Conservation (phyloP, 2,888 invertebrate genomes). For the Rhaphigaster nebulosa region DNA sequence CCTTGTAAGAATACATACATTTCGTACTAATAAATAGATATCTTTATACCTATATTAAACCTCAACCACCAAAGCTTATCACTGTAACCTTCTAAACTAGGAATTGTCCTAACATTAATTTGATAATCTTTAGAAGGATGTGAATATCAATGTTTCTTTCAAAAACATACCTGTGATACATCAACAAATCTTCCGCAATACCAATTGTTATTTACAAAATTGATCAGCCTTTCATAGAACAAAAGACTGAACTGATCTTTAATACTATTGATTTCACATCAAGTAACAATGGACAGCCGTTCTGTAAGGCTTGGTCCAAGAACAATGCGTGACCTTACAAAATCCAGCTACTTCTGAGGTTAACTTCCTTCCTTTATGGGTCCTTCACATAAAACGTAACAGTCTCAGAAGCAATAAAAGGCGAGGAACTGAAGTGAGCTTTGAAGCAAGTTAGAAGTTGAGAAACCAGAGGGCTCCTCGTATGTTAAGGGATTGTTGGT, state of each 20-base stretch:
- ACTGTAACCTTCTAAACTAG: too few species aligned
- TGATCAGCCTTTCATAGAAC: neutral
- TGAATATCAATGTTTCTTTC: too few species aligned
- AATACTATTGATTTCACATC: constrained; percentile 36
- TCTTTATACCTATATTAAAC: too few species aligned
- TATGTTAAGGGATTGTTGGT: neutral
- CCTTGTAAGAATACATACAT: too few species aligned
- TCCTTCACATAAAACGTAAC: constrained; percentile 6
- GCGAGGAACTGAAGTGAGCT: constrained; percentile 10
- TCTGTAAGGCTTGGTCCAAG: neutral
- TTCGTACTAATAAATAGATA: too few species aligned
- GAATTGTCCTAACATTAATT: too few species aligned
- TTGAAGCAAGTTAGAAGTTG: constrained; percentile 27
- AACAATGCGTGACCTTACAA: constrained; percentile 41
- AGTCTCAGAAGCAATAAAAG: constrained; percentile 41
- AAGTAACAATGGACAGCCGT: constrained; percentile 7
- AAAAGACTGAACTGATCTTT: neutral
- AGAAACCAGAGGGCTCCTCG: neutral
- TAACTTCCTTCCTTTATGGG: constrained; percentile 27
- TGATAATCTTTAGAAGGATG: too few species aligned
- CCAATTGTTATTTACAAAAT: neutral
- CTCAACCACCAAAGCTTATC: too few species aligned
- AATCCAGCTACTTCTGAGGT: constrained; percentile 23
- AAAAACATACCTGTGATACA: neutral
- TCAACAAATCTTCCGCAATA: neutral